phyloP scores from a whole-genome alignment of 2,888 invertebrate species.

The Lathronympha strigana region DNA sequence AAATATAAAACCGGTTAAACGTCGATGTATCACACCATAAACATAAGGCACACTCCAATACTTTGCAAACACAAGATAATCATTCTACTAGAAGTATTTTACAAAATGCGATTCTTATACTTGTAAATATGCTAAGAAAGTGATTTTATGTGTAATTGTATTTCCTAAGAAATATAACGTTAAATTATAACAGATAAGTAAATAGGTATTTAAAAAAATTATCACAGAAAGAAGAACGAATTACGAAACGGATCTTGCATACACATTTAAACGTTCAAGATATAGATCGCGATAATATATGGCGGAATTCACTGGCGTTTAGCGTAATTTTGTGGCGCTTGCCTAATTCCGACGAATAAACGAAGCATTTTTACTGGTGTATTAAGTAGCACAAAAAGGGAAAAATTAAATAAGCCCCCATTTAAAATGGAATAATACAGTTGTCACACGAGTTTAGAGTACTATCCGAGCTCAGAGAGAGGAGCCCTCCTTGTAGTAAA shows the following conservation, averaged over 20 bases:
- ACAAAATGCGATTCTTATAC: too few species aligned
- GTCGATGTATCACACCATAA: slow-evolving; percentile 9
- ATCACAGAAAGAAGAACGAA: slow-evolving; percentile 20
- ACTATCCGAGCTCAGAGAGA: too few species aligned
- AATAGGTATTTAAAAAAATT: slow-evolving; percentile 16
- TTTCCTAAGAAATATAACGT: slow-evolving; percentile 14
- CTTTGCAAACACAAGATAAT: not conserved
- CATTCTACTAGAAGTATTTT: too few species aligned
- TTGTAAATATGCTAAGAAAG: too few species aligned
- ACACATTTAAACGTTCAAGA: slow-evolving; percentile 8
- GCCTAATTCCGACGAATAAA: too few species aligned
- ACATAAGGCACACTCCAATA: not conserved
- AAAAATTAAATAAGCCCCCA: too few species aligned
- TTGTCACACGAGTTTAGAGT: too few species aligned
- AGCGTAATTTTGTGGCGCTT: not conserved
- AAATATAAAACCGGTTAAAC: slow-evolving; percentile 26
- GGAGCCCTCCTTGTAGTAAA: too few species aligned
- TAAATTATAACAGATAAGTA: slow-evolving; percentile 12
- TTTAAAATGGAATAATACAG: too few species aligned
- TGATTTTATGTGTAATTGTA: not conserved
- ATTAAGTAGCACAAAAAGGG: too few species aligned
- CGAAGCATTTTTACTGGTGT: too few species aligned
- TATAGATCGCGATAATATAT: not conserved
- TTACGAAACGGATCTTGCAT: slow-evolving; percentile 2
- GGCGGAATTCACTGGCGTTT: not conserved